Percentiles rank a stretch among this genome's conserved stretches.
Conservation (phyloP, 2,113 vertebrate genomes). For the Terrapene triunguis region DNA sequence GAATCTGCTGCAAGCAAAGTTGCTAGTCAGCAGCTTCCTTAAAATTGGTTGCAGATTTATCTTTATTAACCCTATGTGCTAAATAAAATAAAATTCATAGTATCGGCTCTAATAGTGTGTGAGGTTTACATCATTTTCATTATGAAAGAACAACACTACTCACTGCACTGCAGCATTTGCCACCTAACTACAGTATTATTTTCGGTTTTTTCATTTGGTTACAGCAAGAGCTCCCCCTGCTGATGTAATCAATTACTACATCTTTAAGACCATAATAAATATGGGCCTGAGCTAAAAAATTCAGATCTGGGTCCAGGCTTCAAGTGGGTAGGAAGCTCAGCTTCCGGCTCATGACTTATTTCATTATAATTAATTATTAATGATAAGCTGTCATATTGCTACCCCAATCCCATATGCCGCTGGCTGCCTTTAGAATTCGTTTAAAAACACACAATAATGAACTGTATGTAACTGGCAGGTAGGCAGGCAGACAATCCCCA, state of each 20-base stretch:
- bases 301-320: neutral
- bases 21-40: neutral
- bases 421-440: no score
- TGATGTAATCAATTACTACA: neutral
- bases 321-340: neutral
- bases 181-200: neutral
- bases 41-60: neutral
- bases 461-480: neutral
- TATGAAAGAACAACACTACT: neutral
- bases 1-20: neutral
- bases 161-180: neutral
- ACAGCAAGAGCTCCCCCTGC: neutral
- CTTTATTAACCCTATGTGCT: neutral
- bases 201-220: accelerated
- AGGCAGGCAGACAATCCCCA: neutral
- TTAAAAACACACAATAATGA: neutral
- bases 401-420: accelerated
- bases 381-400: accelerated
- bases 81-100: neutral
- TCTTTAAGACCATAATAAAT: neutral
- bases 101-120: neutral
- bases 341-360: accelerated
- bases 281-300: neutral
- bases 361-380: neutral
- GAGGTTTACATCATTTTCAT: neutral